phyloP scores from a whole-genome alignment of 1,140 invertebrate species.

The Vollenhovia emeryi region DNA sequence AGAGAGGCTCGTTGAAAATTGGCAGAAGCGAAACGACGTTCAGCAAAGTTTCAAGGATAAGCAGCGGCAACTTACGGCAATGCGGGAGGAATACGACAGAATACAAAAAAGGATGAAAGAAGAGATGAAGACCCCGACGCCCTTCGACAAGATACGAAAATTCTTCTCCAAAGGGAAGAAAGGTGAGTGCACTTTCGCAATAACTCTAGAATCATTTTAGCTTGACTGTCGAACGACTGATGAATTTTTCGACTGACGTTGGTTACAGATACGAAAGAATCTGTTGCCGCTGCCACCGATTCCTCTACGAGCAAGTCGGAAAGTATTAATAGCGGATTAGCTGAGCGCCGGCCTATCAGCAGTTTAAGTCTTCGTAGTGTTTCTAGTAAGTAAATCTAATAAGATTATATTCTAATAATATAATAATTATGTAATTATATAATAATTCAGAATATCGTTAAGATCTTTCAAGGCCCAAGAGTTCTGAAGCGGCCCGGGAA shows the following conservation, averaged over 20 bases:
- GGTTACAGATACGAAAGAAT: conserved; percentile 77
- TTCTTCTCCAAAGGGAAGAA: conserved; percentile 90
- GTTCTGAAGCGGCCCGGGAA: no score
- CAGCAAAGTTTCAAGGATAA: conserved; percentile 94
- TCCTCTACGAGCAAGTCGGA: conserved; percentile 74
- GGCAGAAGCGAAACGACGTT: conserved; percentile 94
- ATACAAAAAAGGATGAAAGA: conserved; percentile 92
- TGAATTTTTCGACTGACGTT: background rate
- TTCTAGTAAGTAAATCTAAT: conserved; percentile 85
- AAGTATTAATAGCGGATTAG: conserved; percentile 73
- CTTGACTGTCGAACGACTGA: background rate
- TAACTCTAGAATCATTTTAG: background rate
- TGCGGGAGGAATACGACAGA: conserved; percentile 92
- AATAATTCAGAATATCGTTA: background rate
- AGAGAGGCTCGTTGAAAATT: conserved; percentile 93
- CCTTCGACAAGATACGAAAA: conserved; percentile 92
- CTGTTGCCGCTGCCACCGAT: conserved; percentile 66
- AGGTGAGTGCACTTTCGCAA: conserved; percentile 73
- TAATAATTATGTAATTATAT: background rate
- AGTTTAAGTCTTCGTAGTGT: conserved; percentile 91
- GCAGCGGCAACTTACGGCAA: conserved; percentile 91
- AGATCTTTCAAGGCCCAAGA: background rate
- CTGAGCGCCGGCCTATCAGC: conserved; percentile 88
- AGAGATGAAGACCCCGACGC: conserved; percentile 90
- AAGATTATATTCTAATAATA: background rate